phyloP scores from a whole-genome alignment of 2,888 invertebrate genomes.

The Papilio gigon region DNA sequence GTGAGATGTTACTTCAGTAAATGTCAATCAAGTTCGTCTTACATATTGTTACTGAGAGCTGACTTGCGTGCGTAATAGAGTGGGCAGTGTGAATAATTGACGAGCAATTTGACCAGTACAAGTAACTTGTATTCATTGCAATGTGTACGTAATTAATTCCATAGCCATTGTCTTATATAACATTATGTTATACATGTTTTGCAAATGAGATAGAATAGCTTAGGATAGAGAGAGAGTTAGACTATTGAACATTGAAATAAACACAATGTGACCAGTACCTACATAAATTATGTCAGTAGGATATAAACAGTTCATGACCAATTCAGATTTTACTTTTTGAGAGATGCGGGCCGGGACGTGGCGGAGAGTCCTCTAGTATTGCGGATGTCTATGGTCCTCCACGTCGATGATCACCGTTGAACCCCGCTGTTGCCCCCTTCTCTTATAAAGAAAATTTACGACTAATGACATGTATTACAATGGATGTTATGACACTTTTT shows the following conservation, averaged over 20 bases:
- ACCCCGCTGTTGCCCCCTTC: too few relatives aligned
- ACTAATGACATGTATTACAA: too few relatives aligned
- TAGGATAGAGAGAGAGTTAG: neutral
- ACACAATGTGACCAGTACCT: too few relatives aligned
- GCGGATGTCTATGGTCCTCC: too few relatives aligned
- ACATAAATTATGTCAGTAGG: too few relatives aligned
- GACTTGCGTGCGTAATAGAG: neutral
- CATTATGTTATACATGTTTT: neutral
- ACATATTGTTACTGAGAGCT: constrained; percentile 3
- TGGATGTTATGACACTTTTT: too few relatives aligned
- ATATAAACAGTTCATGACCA: too few relatives aligned
- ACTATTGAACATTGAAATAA: neutral
- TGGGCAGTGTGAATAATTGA: constrained; percentile 24
- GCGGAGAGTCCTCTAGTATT: too few relatives aligned
- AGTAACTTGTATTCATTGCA: neutral
- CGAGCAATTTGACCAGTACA: neutral
- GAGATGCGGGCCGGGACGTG: too few relatives aligned
- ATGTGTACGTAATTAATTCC: neutral
- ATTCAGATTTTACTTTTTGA: too few relatives aligned
- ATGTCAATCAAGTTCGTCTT: constrained; percentile 6
- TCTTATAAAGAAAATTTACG: too few relatives aligned
- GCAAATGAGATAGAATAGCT: neutral
- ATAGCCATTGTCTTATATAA: constrained; percentile 12
- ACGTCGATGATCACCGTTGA: too few relatives aligned
- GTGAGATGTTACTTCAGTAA: neutral